Evolutionary conservation across 2,113 vertebrate species (phyloP), one percentile per base, ranked within the genome.

Genomic region (Channa argus): DNA sequence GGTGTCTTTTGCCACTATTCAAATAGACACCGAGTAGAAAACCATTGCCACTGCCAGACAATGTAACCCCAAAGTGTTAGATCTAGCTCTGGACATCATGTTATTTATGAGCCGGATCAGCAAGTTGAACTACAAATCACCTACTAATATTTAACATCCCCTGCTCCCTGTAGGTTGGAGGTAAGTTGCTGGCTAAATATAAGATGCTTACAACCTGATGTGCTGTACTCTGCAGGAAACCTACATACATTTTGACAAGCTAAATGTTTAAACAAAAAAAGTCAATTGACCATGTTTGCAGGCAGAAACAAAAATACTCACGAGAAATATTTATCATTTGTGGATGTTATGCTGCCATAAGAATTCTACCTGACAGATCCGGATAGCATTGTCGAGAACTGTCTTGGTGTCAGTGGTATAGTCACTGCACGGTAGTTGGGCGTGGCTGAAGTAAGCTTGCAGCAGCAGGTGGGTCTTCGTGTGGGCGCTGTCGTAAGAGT

Each of bases 361-460:
- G 14, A 5, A 2, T 0, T 14, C 3, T 92, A 98, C 98, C 98
- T 99, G 98, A 85, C 97, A 99, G 86, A 99, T 94, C 86, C 98
- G 93, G 76, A 99, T 95, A 44, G 97, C 94, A 77, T 99, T 98
- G 93, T 99, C 98, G 92, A 99, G 91, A 44, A 98, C 98, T 0
- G 97, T 99, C 92, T 99, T 99, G 74, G 98, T 99, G 50, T 99
- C 98, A 0, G 98, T 98, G 77, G 82, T 93, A 76, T 99, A 99
- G 90, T 99, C 98, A 3, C 95, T 96, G 89, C 97, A 99, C 0
- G 97, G 98, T 66, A 99, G 92, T 87, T 91, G 86, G 60, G 96
- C 92, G 33, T 73, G 96, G 88, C 96, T 96, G 92, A 98, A 98
- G 92, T 99, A 95, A 9, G 98, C 97, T 93, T 98, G 98, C 9